Conservation (phyloP, 2,888 invertebrate genomes). For the Plebejus melissa region DNA sequence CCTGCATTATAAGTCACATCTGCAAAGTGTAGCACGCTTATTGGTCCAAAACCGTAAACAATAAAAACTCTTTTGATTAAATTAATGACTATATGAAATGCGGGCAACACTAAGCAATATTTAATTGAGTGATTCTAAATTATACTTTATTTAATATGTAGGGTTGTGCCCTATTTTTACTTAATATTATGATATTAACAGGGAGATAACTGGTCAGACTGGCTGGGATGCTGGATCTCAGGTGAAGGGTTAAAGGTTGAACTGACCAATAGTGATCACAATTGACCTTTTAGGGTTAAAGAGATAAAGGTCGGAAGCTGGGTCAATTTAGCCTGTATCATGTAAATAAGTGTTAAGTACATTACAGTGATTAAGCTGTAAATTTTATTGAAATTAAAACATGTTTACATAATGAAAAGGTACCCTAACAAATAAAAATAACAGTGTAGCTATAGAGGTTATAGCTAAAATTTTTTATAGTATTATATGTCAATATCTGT, state of each 20-base stretch:
- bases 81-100: not conserved
- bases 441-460: too few relatives aligned
- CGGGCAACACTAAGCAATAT: slow-evolving; percentile 14
- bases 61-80: not conserved
- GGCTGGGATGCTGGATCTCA: slow-evolving; percentile 36
- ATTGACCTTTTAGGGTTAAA: not conserved
- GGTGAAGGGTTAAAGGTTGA: slow-evolving; percentile 39
- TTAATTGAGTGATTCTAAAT: not conserved
- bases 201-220: slow-evolving; percentile 27
- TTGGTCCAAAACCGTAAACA: not conserved
- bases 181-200: not conserved
- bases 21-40: not conserved
- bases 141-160: not conserved
- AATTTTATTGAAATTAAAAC: not conserved
- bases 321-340: not conserved
- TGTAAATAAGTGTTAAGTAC: slow-evolving; percentile 25
- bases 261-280: not conserved
- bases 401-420: too few relatives aligned
- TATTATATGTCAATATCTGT: too few relatives aligned
- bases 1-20: not conserved
- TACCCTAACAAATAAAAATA: too few relatives aligned
- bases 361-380: slow-evolving; percentile 32
- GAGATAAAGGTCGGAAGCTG: slow-evolving; percentile 29
- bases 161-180: not conserved
- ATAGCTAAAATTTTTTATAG: too few relatives aligned